Base-by-base conservation (phyloP, 1,140 invertebrate species). In the Lysiphlebus fabarum region DNA sequence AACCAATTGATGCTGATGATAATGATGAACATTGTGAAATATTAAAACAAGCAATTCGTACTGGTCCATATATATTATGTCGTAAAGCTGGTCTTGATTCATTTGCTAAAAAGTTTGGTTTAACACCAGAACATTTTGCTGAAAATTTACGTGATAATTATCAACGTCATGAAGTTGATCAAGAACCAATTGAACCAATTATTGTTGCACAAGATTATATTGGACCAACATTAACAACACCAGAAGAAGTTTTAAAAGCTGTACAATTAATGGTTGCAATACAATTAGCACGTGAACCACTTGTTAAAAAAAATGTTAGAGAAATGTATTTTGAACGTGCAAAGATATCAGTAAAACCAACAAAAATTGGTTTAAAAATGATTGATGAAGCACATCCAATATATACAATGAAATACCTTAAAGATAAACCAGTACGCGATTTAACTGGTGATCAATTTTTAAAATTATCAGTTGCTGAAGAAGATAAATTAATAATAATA, bases 61-160 rank as follows among this genome's bases (percentile, higher is more conserved):
- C 88, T 54, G 93, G 94, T 7, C 88, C 91, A 1, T 98, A 98
- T 75, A 84, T 87, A 33, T 84, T 95, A 48, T 96, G 95, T 71
- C 80, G 87, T 34, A 89, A 89, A 74, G 89, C 91, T 34, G 91
- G 92, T 17, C 81, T 97, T n/a, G 86, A 87, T 72, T 86, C 87
- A 5, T 83, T 98, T 41, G 91, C 92, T 2, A 92, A 93, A 71
- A 90, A 87, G 62, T 99, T 99, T 80, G 98, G 97, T 63, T 77
- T 99, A n/a, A 90, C 87, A 2, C 93, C 97, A 0, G 92, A 96
- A 71, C 89, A 99, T 72, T 98, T 97, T 78, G 96, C 93, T 4
- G 95, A 99, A 80, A 99, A 99, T 80, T 77, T 99, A 0, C 84
- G 94, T 1, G 96, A 98, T 70, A 96, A 96, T 73, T 99, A 98